Conservation (phyloP, 2,888 invertebrate species). For the Phengaris arion region DNA sequence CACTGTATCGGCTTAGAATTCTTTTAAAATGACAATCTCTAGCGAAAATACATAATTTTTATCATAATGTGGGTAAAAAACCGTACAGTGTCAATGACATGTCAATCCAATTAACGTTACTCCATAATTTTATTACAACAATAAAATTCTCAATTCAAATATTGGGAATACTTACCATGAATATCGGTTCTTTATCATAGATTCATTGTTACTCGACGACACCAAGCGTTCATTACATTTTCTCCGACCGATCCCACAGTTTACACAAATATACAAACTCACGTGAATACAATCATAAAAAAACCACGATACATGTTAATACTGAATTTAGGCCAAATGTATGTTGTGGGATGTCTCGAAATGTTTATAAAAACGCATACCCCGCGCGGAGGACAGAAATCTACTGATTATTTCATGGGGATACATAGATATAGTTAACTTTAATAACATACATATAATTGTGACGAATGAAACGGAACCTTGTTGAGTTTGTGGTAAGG, state of each 20-base stretch:
- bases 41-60: neutral
- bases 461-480: slow-evolving; percentile 39
- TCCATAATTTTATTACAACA: slow-evolving; percentile 23
- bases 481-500: slow-evolving; percentile 30
- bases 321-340: slow-evolving; percentile 19
- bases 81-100: slow-evolving; percentile 13
- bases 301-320: slow-evolving; percentile 9
- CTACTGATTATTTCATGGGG: slow-evolving; percentile 73
- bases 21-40: neutral
- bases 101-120: slow-evolving; percentile 26
- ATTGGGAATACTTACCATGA: slow-evolving; percentile 17
- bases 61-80: neutral
- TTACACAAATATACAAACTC: neutral
- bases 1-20: neutral
- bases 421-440: slow-evolving; percentile 57
- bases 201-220: neutral
- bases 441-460: slow-evolving; percentile 54
- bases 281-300: neutral
- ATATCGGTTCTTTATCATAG: slow-evolving; percentile 24
- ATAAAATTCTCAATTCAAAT: slow-evolving; percentile 24
- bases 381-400: slow-evolving; percentile 42
- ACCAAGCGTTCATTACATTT: neutral
- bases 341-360: neutral
- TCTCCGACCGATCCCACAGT: neutral
- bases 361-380: slow-evolving; percentile 32